These are phyloP conservation scores for Pocillopora damicornis DNA, from an alignment of 64 coral and sea anemone genomes.

Conservation along the genomic window DNA sequence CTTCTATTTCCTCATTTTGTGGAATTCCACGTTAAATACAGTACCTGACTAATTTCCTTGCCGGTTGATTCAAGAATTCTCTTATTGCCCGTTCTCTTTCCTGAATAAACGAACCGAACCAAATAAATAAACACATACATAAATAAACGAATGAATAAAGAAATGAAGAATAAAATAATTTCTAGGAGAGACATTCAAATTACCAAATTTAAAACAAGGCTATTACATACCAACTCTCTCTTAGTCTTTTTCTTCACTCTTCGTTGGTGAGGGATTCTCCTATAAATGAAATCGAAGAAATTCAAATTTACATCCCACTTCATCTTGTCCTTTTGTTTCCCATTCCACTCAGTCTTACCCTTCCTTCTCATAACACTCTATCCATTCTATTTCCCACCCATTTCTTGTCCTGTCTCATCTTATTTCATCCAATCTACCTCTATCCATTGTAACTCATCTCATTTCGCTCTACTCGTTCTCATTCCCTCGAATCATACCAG, in stretches of 20 bases:
- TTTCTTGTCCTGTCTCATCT: no score
- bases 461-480: no score
- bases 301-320: no score
- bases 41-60: background rate
- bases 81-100: conserved; percentile 43
- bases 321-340: no score
- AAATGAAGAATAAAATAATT: background rate
- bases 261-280: background rate
- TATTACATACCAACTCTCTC: conserved; percentile 15
- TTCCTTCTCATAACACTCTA: no score
- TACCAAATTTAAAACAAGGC: background rate
- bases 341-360: no score
- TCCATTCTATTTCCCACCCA: no score
- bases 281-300: background rate
- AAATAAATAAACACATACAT: background rate
- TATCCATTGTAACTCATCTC: no score
- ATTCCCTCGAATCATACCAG: no score
- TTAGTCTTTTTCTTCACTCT: conserved; percentile 15
- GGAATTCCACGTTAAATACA: no score
- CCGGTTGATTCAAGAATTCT: conserved; percentile 37
- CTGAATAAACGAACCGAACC: background rate
- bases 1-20: no score
- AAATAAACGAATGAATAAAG: background rate
- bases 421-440: no score
- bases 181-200: background rate